Conservation (phyloP, 2,888 invertebrate genomes). For the Erynnis tages region DNA sequence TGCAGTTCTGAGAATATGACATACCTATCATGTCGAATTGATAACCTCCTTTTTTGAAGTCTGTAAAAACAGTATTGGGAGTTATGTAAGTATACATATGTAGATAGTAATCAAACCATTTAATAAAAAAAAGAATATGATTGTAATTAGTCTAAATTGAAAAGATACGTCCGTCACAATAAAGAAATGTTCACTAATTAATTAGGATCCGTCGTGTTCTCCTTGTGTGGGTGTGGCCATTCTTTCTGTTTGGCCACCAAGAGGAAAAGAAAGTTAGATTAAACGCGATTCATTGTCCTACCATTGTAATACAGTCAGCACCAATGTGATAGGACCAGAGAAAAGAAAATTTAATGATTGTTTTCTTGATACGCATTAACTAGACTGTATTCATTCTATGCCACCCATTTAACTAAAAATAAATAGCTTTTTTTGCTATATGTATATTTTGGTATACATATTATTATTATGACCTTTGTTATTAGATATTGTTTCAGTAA, state of each 20-base stretch:
- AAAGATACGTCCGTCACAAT: slow-evolving; percentile 60
- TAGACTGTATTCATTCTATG: neutral
- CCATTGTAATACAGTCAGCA: slow-evolving; percentile 55
- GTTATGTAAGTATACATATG: too few species aligned
- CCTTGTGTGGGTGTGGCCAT: slow-evolving; percentile 62
- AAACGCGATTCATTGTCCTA: slow-evolving; percentile 62
- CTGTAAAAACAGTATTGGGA: too few species aligned
- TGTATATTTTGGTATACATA: too few species aligned
- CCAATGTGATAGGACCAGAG: slow-evolving; percentile 42
- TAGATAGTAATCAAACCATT: slow-evolving; percentile 1
- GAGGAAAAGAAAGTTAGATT: slow-evolving; percentile 72
- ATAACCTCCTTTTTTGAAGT: too few species aligned
- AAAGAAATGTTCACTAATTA: slow-evolving; percentile 67
- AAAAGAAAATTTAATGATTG: slow-evolving; percentile 25
- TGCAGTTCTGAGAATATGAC: too few species aligned
- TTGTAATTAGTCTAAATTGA: too few species aligned
- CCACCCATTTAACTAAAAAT: too few species aligned
- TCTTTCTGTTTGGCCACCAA: slow-evolving; percentile 61
- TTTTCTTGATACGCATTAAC: neutral
- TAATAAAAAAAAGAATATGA: slow-evolving; percentile 10
- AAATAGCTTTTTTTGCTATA: too few species aligned
- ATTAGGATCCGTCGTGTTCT: slow-evolving; percentile 65
- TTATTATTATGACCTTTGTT: too few species aligned
- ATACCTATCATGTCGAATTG: too few species aligned
- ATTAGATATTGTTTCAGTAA: too few species aligned